Conservation (phyloP, 2,888 invertebrate genomes). For the Scelioninae gen. 1 region DNA sequence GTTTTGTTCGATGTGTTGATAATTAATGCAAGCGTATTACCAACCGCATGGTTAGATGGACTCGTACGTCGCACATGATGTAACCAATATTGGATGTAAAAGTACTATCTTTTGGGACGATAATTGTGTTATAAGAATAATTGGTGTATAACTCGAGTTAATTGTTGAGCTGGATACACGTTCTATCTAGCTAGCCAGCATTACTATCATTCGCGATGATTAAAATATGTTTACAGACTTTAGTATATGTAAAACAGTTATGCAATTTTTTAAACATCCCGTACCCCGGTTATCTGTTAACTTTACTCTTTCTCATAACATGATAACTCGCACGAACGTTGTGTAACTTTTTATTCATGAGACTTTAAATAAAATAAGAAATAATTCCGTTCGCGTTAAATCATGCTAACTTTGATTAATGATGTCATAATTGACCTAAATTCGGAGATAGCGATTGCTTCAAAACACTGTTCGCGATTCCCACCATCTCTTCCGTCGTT, state of each 20-base stretch:
- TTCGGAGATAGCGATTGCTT: constrained; percentile 45
- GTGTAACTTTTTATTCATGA: constrained; percentile 30
- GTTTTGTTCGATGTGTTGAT: constrained; percentile 55
- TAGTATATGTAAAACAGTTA: constrained; percentile 44
- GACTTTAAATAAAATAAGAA: constrained; percentile 53
- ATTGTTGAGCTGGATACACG: too few species aligned
- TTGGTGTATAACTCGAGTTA: too few species aligned
- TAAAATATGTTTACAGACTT: constrained; percentile 48
- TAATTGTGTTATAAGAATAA: constrained; percentile 37
- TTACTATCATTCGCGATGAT: constrained; percentile 16
- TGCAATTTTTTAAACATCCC: constrained; percentile 54
- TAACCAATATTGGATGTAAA: constrained; percentile 54
- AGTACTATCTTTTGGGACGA: constrained; percentile 26
- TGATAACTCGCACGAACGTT: constrained; percentile 49
- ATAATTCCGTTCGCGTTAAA: constrained; percentile 30
- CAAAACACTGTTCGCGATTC: constrained; percentile 8
- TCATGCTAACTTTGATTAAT: constrained; percentile 47
- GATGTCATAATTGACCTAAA: constrained; percentile 59
- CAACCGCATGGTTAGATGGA: constrained; percentile 32
- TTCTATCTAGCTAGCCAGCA: constrained; percentile 4
- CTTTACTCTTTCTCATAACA: constrained; percentile 43
- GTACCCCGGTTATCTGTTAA: constrained; percentile 34
- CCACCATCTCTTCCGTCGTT: background rate
- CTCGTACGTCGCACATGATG: constrained; percentile 26
- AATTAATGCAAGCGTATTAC: constrained; percentile 49